Base-by-base conservation (phyloP, 2,797 vertebrate genomes). In the Phalloptychus januarius region DNA sequence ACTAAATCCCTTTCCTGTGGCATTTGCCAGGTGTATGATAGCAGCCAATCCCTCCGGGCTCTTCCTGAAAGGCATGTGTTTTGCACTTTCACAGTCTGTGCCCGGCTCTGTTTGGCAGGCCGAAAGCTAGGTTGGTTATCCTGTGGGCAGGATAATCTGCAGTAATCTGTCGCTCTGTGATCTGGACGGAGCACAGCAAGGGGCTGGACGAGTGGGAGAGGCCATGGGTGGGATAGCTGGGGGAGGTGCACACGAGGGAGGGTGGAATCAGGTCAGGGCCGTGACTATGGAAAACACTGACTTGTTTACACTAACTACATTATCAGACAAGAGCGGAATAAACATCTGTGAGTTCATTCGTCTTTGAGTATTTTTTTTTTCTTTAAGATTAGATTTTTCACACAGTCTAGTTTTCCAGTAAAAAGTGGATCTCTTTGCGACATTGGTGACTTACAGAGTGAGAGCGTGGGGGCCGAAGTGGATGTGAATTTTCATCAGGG, bases 111-210 rank as follows among this genome's bases (percentile, higher is more conserved):
- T 84, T 87, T 28, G 74, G 73, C 85, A 33, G 72, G 75, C 79
- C 75, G 45, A 85, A 25, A 80, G 84, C 72, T 52, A 80, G 81
- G 83, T 86, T 61, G 71, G 84, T 81, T 74, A 89, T 90, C 86
- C 89, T 79, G 85, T 86, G 84, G 88, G 82, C 78, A 87, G 89
- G 91, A 93, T 95, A 94, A 95, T 95, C 92, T 93, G 85, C 90
- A 89, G 85, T 95, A 95, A 95, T 95, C 94, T 91, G 75, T 52
- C 23, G 72, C 78, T 88, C 83, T 90, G 87, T 90, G 91, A 92
- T 94, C 90, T 90, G 83, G 92, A 92, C 86, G 71, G 78, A 84
- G 84, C 33, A 61, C 78, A 72, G 85, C 13, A n/a, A 83, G 84
- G 81, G 72, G 71, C 63, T 80, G 83, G 74, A 75, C 58, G 80